Percentiles rank a stretch among this genome's conserved stretches.
phyloP scores from a whole-genome alignment of 2,797 vertebrate genomes.

The Enteromius afrohamiltoni region DNA sequence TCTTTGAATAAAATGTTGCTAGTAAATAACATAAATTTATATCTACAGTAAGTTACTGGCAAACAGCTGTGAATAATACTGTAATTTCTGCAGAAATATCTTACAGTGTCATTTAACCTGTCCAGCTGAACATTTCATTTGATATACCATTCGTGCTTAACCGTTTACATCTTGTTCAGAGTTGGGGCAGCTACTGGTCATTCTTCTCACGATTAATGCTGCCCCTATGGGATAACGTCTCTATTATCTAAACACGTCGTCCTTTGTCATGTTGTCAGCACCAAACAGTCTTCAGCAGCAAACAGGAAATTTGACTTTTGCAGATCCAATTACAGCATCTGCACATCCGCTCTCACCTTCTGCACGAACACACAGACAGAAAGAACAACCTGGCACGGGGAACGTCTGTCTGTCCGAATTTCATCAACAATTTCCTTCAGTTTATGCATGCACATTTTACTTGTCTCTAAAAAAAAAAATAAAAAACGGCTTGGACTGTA shows the following conservation, averaged over 20 bases:
- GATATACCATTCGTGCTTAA: conserved; percentile 37
- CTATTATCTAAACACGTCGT: conserved; percentile 67
- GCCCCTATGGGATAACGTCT: conserved; percentile 65
- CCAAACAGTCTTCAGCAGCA: conserved; percentile 53
- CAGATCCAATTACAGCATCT: conserved; percentile 70
- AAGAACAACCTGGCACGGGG: conserved; percentile 44
- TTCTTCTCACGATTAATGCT: conserved; percentile 64
- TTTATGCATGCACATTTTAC: conserved; percentile 50
- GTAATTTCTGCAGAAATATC: no score
- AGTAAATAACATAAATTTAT: no score
- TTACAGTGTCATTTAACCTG: conserved; percentile 5
- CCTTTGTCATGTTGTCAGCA: conserved; percentile 69
- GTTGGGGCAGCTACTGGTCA: conserved; percentile 57
- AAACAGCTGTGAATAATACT: no score
- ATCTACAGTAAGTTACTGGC: no score
- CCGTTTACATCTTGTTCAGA: conserved; percentile 54
- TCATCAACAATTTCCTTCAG: conserved; percentile 60
- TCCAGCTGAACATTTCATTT: background rate
- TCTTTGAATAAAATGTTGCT: no score
- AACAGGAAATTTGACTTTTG: conserved; percentile 76
- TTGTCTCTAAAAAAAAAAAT: conserved; percentile 12
- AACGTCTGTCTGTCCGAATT: conserved; percentile 53
- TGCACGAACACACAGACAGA: conserved; percentile 16
- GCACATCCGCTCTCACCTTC: conserved; percentile 61
- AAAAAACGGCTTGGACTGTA: conserved; percentile 38